phyloP scores from a whole-genome alignment of 2,113 vertebrate species.

The Mungos mungo region DNA sequence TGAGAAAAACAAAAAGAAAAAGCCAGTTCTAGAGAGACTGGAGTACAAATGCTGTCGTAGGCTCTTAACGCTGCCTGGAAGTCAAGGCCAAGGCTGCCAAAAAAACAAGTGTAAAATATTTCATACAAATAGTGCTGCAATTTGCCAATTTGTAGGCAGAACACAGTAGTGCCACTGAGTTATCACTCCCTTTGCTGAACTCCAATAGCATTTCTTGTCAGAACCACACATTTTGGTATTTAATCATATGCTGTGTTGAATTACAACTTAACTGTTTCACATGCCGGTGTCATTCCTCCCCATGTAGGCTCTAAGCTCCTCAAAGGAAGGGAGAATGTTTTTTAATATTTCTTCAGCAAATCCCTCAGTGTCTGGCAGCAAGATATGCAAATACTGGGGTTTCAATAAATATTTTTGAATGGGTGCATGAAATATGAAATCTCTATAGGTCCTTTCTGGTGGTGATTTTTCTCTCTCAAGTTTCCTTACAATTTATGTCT shows the following conservation, averaged over 20 bases:
- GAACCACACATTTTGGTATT: slow-evolving; percentile 65
- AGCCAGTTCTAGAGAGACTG: slow-evolving; percentile 37
- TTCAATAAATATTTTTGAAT: slow-evolving; percentile 68
- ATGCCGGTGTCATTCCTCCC: slow-evolving; percentile 36
- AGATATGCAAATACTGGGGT: slow-evolving; percentile 66
- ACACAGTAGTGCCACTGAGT: slow-evolving; percentile 48
- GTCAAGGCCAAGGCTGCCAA: slow-evolving; percentile 79
- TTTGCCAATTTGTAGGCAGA: slow-evolving; percentile 75
- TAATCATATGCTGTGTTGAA: slow-evolving; percentile 74
- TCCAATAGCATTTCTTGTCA: slow-evolving; percentile 59
- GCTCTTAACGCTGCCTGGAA: slow-evolving; percentile 70
- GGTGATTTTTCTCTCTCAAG: slow-evolving; percentile 34
- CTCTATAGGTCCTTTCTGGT: slow-evolving; percentile 32
- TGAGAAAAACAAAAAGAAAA: neutral
- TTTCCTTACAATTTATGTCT: slow-evolving; percentile 14
- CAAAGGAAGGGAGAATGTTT: slow-evolving; percentile 47
- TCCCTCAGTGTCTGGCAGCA: slow-evolving; percentile 57
- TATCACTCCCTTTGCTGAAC: slow-evolving; percentile 65
- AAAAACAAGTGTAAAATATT: slow-evolving; percentile 78
- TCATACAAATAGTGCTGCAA: slow-evolving; percentile 73
- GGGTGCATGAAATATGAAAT: slow-evolving; percentile 61
- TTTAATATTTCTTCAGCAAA: slow-evolving; percentile 69
- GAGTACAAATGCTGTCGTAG: slow-evolving; percentile 62
- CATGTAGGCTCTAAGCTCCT: slow-evolving; percentile 43
- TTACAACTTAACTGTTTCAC: slow-evolving; percentile 72